Evolutionary conservation across 2,888 invertebrate species (phyloP).

Genomic region (Pelosia muscerda): DNA sequence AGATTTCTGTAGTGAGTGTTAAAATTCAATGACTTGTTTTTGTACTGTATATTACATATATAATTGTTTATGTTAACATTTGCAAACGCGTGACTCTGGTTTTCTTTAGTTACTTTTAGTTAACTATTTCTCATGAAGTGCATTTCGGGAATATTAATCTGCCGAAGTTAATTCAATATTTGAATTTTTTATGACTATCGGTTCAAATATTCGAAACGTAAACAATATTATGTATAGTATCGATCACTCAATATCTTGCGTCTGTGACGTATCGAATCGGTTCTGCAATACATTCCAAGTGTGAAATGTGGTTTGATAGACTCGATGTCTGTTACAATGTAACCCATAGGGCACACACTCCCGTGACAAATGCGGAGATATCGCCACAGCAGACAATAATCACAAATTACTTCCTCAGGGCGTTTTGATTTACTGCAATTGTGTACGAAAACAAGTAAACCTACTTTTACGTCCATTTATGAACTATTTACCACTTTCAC

Average conservation of each 20-base stretch:
- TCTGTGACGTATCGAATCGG: slow-evolving; percentile 11
- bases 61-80: too few relatives aligned
- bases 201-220: slow-evolving; percentile 8
- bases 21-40: neutral
- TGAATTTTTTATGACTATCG: slow-evolving; percentile 3
- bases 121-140: neutral
- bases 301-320: slow-evolving; percentile 16
- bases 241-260: slow-evolving; percentile 9
- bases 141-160: neutral
- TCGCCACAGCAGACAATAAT: slow-evolving; percentile 67
- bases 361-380: slow-evolving; percentile 67
- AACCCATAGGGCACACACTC: slow-evolving; percentile 36
- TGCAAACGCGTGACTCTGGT: neutral
- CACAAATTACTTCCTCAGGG: slow-evolving; percentile 69
- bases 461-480: slow-evolving; percentile 58
- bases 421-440: slow-evolving; percentile 53
- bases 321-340: slow-evolving; percentile 18
- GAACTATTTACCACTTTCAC: slow-evolving; percentile 69
- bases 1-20: slow-evolving; percentile 5
- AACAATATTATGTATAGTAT: neutral
- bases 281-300: slow-evolving; percentile 15
- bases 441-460: slow-evolving; percentile 58
- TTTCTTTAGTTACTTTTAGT: too few relatives aligned
- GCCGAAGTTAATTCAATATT: neutral
- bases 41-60: too few relatives aligned